Evolutionary conservation across 2,888 invertebrate species (phyloP).

Genomic region (Drosophila mercatorum): DNA sequence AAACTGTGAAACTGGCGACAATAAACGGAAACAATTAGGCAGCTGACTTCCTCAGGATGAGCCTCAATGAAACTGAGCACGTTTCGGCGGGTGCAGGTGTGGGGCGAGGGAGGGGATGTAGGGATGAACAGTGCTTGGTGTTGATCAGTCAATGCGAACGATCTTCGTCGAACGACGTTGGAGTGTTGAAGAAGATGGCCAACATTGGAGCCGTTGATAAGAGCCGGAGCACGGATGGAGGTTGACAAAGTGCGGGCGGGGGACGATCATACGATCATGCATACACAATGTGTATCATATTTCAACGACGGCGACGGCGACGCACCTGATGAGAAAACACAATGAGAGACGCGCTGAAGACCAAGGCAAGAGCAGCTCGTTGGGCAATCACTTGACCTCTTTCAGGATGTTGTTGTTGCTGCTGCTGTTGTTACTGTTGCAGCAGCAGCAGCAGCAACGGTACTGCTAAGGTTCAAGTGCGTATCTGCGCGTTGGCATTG

Average conservation of each 20-base stretch:
- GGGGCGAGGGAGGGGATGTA: conserved; percentile 18
- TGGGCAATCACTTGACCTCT: conserved; percentile 82
- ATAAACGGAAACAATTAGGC: conserved; percentile 83
- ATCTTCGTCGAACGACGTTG: conserved; percentile 29
- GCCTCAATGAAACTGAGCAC: conserved; percentile 53
- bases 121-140: conserved; percentile 10
- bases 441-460: conserved; percentile 42
- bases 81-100: conserved; percentile 29
- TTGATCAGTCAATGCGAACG: conserved; percentile 39
- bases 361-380: conserved; percentile 40
- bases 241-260: conserved; percentile 1
- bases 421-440: conserved; percentile 1
- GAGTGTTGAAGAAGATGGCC: conserved; percentile 25
- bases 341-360: conserved; percentile 64
- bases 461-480: conserved; percentile 72
- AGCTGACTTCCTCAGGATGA: conserved; percentile 84
- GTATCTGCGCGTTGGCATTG: conserved; percentile 37
- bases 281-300: conserved; percentile 83
- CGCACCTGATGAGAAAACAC: conserved; percentile 83
- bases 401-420: conserved; percentile 81
- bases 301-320: conserved; percentile 60
- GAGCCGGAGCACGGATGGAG: conserved; percentile 20
- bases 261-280: conserved; percentile 68
- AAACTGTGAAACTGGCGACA: conserved; percentile 47
- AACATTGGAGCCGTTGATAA: conserved; percentile 18